Evolutionary conservation across 2,888 invertebrate genomes (phyloP), one percentile per base, ranked within the genome.

Genomic region (Steinernema scapterisci): DNA sequence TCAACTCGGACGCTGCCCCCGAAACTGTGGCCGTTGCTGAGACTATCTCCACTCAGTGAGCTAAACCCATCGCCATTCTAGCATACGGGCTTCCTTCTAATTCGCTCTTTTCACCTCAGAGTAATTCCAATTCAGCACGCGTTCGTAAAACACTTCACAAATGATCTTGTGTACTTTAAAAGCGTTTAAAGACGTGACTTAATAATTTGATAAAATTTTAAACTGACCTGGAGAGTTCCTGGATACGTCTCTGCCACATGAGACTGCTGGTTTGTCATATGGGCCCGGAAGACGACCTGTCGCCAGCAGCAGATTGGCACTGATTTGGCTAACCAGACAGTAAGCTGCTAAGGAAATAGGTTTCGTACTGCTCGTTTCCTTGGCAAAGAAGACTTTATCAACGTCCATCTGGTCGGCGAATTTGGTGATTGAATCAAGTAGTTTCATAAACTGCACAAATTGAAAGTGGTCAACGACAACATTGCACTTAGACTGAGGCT

Each of bases 391-490:
- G 19, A 77, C 77, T 74, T 80, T 76, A 74, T 86, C 85, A 0
- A 71, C 51, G 9, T 83, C 51, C 27, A 87, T 75, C 19, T 81
- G 77, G 13, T 84, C 84, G 46, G 80, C 73, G 72, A 86, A 82
- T 6, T 77, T 72, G 16, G 76, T 74, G 31, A 85, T 27, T 13
- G 46, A 23, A 13, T 76, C 78, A 11, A 76, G 73, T 16, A 78
- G 48, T 23, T 76, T 56, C 70, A 76, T 73, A 27, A 83, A 54
- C 63, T 83, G 83, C 27, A 85, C 76, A 43, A 85, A 82, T 73
- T 87, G 86, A 74, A 83, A 87, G 76, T 87, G 87, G 76, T 87
- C 86, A 43, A 87, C 71, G 11, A 80, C 72, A 9, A 83, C 52
- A 5, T 80, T 76, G n/a, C 86, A 63, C 5, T 80, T 76, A n/a